These are phyloP conservation scores for Leucopternis melanops DNA, from an alignment of 2,113 vertebrate species.

Conservation along the genomic window DNA sequence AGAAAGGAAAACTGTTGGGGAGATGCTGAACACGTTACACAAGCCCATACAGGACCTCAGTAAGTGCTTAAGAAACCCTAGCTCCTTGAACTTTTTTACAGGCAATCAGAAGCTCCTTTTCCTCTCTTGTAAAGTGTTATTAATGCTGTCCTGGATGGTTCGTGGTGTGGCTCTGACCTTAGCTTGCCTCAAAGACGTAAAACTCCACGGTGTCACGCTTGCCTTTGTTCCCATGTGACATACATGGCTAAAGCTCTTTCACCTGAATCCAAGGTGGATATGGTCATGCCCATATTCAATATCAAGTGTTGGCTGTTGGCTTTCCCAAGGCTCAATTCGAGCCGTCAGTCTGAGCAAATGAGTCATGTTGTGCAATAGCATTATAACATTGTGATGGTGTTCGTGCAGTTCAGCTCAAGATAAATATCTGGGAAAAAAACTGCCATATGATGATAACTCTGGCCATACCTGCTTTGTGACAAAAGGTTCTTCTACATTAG, in stretches of 20 bases:
- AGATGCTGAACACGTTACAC: background rate
- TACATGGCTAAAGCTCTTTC: background rate
- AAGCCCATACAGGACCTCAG: background rate
- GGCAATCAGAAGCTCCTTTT: background rate
- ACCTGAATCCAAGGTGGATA: background rate
- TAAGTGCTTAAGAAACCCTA: background rate
- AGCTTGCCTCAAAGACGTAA: background rate
- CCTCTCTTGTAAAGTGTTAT: background rate
- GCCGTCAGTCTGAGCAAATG: background rate
- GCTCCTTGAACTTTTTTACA: background rate
- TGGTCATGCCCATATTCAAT: background rate
- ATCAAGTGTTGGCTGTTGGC: background rate
- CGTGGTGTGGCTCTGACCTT: background rate
- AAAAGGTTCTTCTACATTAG: background rate
- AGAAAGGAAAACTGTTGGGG: background rate
- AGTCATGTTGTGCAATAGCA: background rate
- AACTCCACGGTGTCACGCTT: rapidly evolving
- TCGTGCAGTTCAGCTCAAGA: slow-evolving; percentile 2
- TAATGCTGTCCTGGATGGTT: background rate
- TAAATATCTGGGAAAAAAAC: slow-evolving; percentile 3
- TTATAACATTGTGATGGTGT: background rate
- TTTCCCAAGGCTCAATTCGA: background rate
- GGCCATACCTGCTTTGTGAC: background rate
- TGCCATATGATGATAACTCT: background rate
- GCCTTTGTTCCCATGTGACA: background rate